Conservation (phyloP, 2,113 vertebrate species). For the Planiliza haematocheilus region DNA sequence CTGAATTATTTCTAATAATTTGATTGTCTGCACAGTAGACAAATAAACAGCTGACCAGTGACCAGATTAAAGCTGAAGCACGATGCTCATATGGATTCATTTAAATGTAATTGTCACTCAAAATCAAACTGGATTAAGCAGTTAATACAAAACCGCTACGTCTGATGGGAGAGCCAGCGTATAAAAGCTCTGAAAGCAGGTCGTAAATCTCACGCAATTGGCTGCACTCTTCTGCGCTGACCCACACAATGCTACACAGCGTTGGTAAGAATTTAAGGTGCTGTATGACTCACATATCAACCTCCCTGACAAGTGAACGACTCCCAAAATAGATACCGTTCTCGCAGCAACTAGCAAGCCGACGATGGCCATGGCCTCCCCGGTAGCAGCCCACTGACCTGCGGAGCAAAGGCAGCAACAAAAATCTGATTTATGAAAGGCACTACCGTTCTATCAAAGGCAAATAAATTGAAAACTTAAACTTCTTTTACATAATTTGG, state of each 20-base stretch:
- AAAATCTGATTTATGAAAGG: slow-evolving; percentile 26
- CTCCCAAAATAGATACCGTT: slow-evolving; percentile 58
- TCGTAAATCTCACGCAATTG: not conserved
- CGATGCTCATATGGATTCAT: too few species aligned
- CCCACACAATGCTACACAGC: slow-evolving; percentile 6
- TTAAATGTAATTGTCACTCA: not conserved
- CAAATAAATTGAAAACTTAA: slow-evolving; percentile 12
- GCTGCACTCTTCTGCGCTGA: not conserved
- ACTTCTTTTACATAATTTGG: not conserved
- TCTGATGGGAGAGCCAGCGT: not conserved
- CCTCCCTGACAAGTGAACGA: slow-evolving; percentile 49
- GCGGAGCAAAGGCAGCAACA: slow-evolving; percentile 1
- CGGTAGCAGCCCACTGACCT: slow-evolving; percentile 31
- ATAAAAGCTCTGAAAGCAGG: not conserved
- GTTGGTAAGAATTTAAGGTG: slow-evolving; percentile 24
- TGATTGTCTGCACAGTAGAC: not conserved
- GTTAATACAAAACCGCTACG: not conserved
- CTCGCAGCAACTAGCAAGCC: slow-evolving; percentile 12
- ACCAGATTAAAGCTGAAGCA: not conserved
- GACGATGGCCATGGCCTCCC: not conserved
- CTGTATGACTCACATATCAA: slow-evolving; percentile 54
- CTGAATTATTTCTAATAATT: slow-evolving; percentile 3
- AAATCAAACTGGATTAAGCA: not conserved
- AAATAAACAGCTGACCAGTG: not conserved
- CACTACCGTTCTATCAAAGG: slow-evolving; percentile 10